A percentile compares a stretch with the other conserved stretches of the same genome.
phyloP scores from a whole-genome alignment of 2,888 invertebrate genomes.

The Morpho helenor region DNA sequence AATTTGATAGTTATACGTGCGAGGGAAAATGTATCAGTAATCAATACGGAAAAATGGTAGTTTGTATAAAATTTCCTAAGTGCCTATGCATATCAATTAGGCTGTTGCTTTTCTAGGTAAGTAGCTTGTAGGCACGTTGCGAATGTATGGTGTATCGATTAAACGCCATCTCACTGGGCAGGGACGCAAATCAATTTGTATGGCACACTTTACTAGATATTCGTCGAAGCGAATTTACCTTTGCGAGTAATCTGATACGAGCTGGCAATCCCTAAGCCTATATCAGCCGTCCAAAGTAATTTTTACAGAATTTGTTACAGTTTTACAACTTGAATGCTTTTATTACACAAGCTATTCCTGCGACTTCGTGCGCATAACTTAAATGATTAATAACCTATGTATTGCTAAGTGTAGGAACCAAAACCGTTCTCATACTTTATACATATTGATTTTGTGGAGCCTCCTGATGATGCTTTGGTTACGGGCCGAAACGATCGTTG shows the following conservation, averaged over 20 bases:
- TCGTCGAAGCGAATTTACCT: conserved; percentile 19
- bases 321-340: too few relatives aligned
- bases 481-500: too few relatives aligned
- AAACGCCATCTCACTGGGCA: conserved; percentile 39
- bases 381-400: too few relatives aligned
- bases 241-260: conserved; percentile 6
- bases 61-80: conserved; percentile 19
- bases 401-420: too few relatives aligned
- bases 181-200: conserved; percentile 40
- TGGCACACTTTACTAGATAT: conserved; percentile 46
- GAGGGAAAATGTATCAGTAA: conserved; percentile 10
- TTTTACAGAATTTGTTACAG: too few relatives aligned
- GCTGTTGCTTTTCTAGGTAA: conserved; percentile 11
- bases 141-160: conserved; percentile 41
- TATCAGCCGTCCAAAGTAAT: background rate
- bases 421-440: too few relatives aligned
- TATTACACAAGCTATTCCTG: too few relatives aligned
- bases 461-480: too few relatives aligned
- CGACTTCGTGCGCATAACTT: too few relatives aligned
- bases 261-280: background rate
- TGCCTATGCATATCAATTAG: conserved; percentile 25
- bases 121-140: conserved; percentile 7
- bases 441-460: too few relatives aligned
- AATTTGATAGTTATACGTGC: conserved; percentile 12
- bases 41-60: conserved; percentile 2